Conservation (phyloP, 2,113 vertebrate genomes). For the Corynorhinus townsendii region DNA sequence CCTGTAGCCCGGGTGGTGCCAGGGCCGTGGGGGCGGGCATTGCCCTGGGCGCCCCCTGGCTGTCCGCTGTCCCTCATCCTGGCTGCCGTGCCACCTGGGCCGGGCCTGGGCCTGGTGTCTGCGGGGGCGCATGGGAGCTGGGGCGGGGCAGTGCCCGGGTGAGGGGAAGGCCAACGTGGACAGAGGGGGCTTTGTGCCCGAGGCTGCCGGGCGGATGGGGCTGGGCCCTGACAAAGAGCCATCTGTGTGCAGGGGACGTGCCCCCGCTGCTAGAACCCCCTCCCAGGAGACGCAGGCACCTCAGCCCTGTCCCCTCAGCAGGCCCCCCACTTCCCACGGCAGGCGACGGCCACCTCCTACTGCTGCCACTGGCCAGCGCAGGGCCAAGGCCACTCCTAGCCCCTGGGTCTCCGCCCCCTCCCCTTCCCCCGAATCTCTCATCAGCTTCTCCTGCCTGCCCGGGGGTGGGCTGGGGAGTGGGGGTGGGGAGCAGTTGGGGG, state of each 20-base stretch:
- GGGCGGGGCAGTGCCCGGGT: not conserved
- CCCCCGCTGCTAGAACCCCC: not conserved
- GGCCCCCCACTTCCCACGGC: not conserved
- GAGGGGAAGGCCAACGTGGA: not conserved
- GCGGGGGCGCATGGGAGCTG: not conserved
- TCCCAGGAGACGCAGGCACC: not conserved
- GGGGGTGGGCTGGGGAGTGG: fast-evolving
- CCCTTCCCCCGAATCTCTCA: too few relatives aligned
- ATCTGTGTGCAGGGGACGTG: not conserved
- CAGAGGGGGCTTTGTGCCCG: constrained; percentile 51
- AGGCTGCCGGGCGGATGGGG: not conserved
- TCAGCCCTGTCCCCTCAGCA: not conserved
- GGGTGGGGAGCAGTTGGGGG: too few relatives aligned
- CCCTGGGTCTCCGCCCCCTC: too few relatives aligned
- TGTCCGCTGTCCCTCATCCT: too few relatives aligned
- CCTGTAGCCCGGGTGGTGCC: not conserved
- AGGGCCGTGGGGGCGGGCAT: too few relatives aligned
- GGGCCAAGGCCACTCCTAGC: not conserved
- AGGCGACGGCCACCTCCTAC: not conserved
- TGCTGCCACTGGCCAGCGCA: not conserved
- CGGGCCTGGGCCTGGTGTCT: not conserved
- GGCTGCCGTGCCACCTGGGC: not conserved
- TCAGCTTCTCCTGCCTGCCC: not conserved
- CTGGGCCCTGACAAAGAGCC: constrained; percentile 44
- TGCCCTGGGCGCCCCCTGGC: fast-evolving